phyloP scores from a whole-genome alignment of 2,113 vertebrate genomes.

The Sebastes fasciatus region DNA sequence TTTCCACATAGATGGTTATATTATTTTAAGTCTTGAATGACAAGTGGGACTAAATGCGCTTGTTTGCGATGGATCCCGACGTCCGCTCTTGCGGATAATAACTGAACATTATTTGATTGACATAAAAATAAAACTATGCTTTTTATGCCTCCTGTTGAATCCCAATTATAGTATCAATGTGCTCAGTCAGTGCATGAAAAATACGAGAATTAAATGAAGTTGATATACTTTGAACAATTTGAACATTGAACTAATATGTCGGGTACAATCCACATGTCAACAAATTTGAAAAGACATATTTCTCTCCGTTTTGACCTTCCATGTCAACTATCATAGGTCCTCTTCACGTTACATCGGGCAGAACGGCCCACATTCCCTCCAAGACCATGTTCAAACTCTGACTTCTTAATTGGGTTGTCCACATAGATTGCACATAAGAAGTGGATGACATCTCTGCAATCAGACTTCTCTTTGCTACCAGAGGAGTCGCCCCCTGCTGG shows the following conservation, averaged over 20 bases:
- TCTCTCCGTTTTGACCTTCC: not conserved
- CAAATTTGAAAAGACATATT: not conserved
- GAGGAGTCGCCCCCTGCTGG: too few species aligned
- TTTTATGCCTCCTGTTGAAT: not conserved
- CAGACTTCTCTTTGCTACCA: too few species aligned
- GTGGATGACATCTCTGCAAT: too few species aligned
- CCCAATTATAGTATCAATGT: not conserved
- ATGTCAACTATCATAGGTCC: too few species aligned
- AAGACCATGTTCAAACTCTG: not conserved
- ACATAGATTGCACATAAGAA: too few species aligned
- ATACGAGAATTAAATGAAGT: not conserved
- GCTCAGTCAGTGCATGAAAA: not conserved
- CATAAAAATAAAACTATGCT: not conserved
- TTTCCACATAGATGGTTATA: not conserved
- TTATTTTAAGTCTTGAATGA: not conserved
- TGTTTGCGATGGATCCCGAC: not conserved
- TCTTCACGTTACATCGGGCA: too few species aligned
- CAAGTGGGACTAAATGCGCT: not conserved
- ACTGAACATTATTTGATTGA: not conserved
- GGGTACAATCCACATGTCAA: too few species aligned
- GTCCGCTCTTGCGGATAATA: not conserved
- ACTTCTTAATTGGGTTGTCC: not conserved
- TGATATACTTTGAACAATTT: not conserved
- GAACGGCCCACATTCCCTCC: too few species aligned
- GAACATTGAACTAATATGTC: too few species aligned